Evolutionary conservation across 2,888 invertebrate species (phyloP).

Genomic region (Ischnus inquisitorius): DNA sequence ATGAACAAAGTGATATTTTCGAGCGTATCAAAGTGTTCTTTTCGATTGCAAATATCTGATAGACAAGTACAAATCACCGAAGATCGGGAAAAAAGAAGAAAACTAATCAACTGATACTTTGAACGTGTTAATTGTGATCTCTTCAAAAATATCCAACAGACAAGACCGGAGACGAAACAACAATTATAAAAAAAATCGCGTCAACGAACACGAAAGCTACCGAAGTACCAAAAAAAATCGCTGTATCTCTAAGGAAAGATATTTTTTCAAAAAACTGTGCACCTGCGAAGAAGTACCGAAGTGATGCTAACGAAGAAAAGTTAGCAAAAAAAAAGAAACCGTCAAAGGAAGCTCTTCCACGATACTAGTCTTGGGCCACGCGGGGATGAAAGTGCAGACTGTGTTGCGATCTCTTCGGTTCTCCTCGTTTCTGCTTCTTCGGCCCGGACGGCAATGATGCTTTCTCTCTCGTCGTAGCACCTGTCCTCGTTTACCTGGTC

Average conservation of each 20-base stretch:
- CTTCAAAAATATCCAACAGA: not conserved
- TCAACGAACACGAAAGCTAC: not conserved
- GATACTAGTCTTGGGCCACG: not conserved
- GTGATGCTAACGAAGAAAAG: not conserved
- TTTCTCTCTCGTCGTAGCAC: slow-evolving; percentile 72
- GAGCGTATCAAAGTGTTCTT: not conserved
- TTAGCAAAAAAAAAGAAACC: not conserved
- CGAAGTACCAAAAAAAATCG: not conserved
- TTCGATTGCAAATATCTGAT: not conserved
- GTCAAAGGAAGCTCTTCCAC: not conserved
- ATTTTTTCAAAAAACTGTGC: not conserved
- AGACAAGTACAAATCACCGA: too few species aligned
- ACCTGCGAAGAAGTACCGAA: not conserved
- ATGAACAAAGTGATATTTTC: not conserved
- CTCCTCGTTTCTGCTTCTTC: slow-evolving; percentile 13
- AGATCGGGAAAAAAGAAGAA: not conserved
- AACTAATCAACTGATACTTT: not conserved
- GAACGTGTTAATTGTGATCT: not conserved
- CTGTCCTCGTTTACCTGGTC: slow-evolving; percentile 81
- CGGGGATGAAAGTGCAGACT: slow-evolving; percentile 47
- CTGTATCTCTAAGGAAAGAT: too few species aligned
- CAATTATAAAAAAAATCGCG: too few species aligned
- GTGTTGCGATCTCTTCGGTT: slow-evolving; percentile 5
- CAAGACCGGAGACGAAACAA: not conserved
- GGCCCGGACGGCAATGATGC: slow-evolving; percentile 32